Conservation (phyloP, 2,888 invertebrate species). For the Terebella lapidaria region DNA sequence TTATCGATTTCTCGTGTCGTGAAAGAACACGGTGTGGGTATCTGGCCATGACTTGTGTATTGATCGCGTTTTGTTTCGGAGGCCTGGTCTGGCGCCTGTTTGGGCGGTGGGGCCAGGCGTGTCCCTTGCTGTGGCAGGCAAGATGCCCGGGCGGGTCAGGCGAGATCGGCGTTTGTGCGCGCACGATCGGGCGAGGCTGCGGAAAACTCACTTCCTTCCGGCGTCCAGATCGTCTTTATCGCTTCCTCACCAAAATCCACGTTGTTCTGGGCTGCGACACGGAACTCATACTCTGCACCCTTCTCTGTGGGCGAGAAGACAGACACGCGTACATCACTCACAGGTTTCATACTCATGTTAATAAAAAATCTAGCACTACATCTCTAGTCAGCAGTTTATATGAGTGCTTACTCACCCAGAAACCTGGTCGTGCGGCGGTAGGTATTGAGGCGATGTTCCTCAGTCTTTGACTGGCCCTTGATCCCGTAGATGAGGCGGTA, state of each 20-base stretch:
- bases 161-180: too few relatives aligned
- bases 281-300: constrained; percentile 78
- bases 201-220: constrained; percentile 72
- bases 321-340: background rate
- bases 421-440: constrained; percentile 19
- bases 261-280: constrained; percentile 90
- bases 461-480: constrained; percentile 63
- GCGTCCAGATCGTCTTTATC: constrained; percentile 83
- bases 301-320: constrained; percentile 18
- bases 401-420: constrained; percentile 20
- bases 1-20: too few relatives aligned
- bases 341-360: too few relatives aligned
- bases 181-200: too few relatives aligned
- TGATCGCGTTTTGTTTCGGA: too few relatives aligned
- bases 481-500: constrained; percentile 83
- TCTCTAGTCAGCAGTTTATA: too few relatives aligned
- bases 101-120: background rate
- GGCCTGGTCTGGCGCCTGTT: background rate
- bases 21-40: background rate
- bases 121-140: background rate
- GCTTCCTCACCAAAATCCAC: constrained; percentile 93
- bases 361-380: background rate
- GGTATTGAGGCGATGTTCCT: constrained; percentile 23
- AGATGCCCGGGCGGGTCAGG: too few relatives aligned
- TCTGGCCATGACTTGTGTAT: background rate